Percentiles rank a stretch among this genome's conserved stretches.
Conservation (phyloP, 2,888 invertebrate species). For the Andrena hattorfiana region DNA sequence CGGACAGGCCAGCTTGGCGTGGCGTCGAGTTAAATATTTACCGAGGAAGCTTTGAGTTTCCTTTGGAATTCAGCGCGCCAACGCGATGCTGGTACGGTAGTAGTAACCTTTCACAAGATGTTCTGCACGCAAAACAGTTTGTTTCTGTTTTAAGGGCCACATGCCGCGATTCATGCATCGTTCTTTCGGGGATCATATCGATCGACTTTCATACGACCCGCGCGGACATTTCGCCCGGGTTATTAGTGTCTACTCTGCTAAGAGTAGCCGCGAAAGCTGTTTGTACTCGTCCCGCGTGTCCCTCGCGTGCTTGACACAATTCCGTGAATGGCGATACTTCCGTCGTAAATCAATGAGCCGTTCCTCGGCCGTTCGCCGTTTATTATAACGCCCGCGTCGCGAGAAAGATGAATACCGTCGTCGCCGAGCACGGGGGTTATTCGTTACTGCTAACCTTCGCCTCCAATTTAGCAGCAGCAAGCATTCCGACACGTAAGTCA, state of each 20-base stretch:
- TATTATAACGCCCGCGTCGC: background rate
- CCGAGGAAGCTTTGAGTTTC: background rate
- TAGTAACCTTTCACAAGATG: background rate
- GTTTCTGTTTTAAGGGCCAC: background rate
- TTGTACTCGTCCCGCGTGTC: no score
- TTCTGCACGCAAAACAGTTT: no score
- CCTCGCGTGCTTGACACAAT: background rate
- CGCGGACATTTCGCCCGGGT: no score
- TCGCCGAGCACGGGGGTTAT: constrained; percentile 21
- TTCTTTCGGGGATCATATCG: background rate
- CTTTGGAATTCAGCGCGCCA: background rate
- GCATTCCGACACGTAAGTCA: constrained; percentile 48
- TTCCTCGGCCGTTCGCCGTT: constrained; percentile 7
- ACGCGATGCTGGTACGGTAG: background rate
- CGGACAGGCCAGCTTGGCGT: background rate
- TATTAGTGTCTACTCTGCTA: no score
- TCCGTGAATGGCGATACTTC: background rate
- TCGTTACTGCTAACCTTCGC: constrained; percentile 35
- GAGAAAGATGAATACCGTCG: constrained; percentile 13
- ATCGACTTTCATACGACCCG: background rate
- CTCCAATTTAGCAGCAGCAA: constrained; percentile 32
- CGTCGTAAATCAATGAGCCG: constrained; percentile 9
- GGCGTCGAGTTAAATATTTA: constrained; percentile 19
- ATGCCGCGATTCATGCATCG: background rate
- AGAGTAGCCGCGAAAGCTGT: no score